phyloP scores from a whole-genome alignment of 2,797 vertebrate species.

The Pyrocephalus nanus region DNA sequence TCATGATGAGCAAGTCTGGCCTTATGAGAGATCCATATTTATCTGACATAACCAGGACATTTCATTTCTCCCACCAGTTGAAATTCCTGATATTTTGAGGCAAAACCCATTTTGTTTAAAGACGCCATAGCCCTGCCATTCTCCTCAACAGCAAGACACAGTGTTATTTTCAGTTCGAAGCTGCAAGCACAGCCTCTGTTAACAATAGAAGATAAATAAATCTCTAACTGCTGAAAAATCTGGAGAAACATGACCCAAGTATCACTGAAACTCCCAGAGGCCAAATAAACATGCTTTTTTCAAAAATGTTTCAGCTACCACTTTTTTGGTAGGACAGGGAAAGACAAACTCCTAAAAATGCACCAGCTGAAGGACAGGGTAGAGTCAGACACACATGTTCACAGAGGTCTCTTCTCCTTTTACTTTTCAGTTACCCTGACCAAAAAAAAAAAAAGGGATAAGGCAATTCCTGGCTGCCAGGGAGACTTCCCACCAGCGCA shows the following conservation, averaged over 20 bases:
- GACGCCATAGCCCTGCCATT: neutral
- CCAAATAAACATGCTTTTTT: neutral
- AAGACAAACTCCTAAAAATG: neutral
- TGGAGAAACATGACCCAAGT: neutral
- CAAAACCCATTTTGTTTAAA: neutral
- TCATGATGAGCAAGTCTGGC: neutral
- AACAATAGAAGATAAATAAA: neutral
- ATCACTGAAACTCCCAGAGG: neutral
- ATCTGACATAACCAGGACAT: neutral
- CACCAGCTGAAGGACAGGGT: neutral
- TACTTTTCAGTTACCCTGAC: neutral
- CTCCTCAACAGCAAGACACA: neutral
- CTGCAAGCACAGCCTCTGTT: neutral
- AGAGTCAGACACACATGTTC: rapidly evolving
- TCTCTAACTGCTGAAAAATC: neutral
- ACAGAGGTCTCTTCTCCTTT: neutral
- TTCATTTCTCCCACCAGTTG: neutral
- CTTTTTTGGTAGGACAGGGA: neutral
- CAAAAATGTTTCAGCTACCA: neutral
- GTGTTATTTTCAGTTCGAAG: neutral
- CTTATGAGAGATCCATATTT: neutral
- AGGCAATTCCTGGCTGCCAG: neutral
- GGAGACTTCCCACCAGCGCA: neutral
- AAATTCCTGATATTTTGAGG: neutral
- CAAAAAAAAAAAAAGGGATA: neutral